phyloP scores from a whole-genome alignment of 64 coral and sea anemone genomes.

The Actinia tenebrosa region DNA sequence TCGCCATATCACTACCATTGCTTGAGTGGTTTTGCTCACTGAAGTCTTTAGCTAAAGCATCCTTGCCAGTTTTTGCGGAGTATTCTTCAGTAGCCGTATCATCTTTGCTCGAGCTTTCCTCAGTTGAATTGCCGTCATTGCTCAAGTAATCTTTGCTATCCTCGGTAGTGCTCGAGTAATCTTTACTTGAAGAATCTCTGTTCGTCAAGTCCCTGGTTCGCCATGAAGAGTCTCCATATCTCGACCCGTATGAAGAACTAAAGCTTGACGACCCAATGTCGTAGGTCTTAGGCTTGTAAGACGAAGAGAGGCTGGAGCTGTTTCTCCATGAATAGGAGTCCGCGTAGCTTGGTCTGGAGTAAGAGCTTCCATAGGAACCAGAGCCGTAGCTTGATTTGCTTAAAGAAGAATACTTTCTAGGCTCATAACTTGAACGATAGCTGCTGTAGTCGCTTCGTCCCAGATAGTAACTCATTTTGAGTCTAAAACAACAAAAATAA shows the following conservation, averaged over 20 bases:
- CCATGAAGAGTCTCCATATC: not conserved
- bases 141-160: not conserved
- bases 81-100: not conserved
- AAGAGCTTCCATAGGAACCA: not conserved
- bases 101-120: not conserved
- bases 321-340: not conserved
- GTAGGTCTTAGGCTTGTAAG: not conserved
- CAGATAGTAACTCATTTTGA: not conserved
- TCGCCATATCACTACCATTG: not conserved
- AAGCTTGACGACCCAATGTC: not conserved
- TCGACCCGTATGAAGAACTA: not conserved
- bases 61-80: not conserved
- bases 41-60: not conserved
- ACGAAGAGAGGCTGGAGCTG: not conserved
- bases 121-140: not conserved
- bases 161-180: not conserved
- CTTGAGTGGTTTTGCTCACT: not conserved
- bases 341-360: not conserved
- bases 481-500: not conserved
- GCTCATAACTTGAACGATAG: constrained; percentile 10
- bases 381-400: not conserved
- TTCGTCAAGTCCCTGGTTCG: not conserved
- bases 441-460: constrained; percentile 7
- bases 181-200: not conserved
- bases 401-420: not conserved